A percentile compares a stretch with the other conserved stretches of the same genome.
phyloP scores from a whole-genome alignment of 2,888 invertebrate species.

The Prosapia bicincta region DNA sequence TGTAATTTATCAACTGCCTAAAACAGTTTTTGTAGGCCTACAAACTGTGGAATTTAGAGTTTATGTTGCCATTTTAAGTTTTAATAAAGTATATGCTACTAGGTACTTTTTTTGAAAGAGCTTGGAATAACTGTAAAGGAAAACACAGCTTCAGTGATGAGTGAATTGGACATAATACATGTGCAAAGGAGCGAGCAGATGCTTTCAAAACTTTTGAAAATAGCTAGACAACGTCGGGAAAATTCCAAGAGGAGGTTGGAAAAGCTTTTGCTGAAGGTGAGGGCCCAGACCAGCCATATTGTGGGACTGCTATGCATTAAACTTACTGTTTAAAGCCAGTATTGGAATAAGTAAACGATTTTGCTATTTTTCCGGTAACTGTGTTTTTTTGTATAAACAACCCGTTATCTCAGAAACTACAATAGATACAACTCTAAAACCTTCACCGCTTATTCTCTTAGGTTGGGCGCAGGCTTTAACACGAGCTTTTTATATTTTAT shows the following conservation, averaged over 20 bases:
- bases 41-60: background rate
- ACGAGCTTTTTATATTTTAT: background rate
- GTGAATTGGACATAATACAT: background rate
- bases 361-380: background rate
- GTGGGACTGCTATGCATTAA: conserved; percentile 12
- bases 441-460: conserved; percentile 4
- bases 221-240: background rate
- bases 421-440: background rate
- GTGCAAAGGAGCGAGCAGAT: conserved; percentile 5
- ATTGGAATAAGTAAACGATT: background rate
- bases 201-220: background rate
- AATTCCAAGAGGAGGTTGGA: conserved; percentile 9
- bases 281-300: conserved; percentile 8
- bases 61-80: conserved; percentile 6
- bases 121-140: background rate
- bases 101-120: background rate
- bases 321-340: background rate
- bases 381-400: background rate
- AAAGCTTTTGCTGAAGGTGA: background rate
- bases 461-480: background rate
- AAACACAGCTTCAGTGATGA: background rate
- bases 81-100: background rate
- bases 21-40: conserved; percentile 9
- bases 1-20: conserved; percentile 8
- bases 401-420: conserved; percentile 6